These are phyloP conservation scores for Notospermus geniculatus DNA, from an alignment of 1,140 invertebrate genomes.

Conservation along the genomic window DNA sequence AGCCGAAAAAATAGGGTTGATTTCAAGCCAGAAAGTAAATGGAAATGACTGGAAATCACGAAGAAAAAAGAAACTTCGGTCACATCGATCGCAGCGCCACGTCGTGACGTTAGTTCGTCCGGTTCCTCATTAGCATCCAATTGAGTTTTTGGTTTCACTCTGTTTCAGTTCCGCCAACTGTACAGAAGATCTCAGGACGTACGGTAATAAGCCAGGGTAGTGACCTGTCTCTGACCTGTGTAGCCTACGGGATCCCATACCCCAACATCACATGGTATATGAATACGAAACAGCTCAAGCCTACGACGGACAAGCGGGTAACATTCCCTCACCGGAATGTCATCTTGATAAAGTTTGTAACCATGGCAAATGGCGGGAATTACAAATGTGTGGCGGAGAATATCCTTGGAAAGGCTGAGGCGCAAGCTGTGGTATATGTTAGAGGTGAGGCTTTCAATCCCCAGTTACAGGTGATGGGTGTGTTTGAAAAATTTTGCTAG, in stretches of 20 bases:
- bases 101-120: no score
- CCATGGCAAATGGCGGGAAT: background rate
- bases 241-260: background rate
- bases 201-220: background rate
- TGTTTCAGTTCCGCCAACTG: no score
- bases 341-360: background rate
- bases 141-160: no score
- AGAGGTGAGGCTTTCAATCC: background rate
- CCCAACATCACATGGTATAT: background rate
- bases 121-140: no score
- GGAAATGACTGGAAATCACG: no score
- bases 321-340: background rate
- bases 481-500: no score
- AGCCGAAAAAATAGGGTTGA: no score
- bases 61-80: no score
- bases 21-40: no score
- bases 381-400: constrained; percentile 1
- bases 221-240: background rate
- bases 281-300: background rate
- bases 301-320: background rate
- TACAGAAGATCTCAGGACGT: background rate
- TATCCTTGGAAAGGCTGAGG: background rate
- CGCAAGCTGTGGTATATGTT: background rate
- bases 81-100: no score
- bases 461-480: no score